phyloP scores from a whole-genome alignment of 53 echinoderm and acorn worm genomes.

The Paelopatides confundens region DNA sequence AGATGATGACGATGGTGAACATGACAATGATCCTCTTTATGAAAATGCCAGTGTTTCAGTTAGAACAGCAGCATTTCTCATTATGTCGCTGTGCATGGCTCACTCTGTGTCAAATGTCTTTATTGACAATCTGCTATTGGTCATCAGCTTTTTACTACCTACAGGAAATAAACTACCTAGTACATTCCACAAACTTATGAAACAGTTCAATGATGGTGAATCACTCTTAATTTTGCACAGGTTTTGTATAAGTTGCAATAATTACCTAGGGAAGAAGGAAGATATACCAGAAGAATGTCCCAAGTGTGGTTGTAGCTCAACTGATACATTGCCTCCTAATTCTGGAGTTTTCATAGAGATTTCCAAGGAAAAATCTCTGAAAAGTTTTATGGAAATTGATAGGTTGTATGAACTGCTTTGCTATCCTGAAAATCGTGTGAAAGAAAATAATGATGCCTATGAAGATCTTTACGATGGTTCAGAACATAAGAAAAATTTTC shows the following conservation, averaged over 20 bases:
- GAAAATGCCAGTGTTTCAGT: not conserved
- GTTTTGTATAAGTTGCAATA: not conserved
- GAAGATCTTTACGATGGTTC: not conserved
- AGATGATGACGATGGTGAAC: not conserved
- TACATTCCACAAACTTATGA: not conserved
- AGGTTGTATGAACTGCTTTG: not conserved
- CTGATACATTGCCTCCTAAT: no score
- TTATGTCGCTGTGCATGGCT: conserved; percentile 2
- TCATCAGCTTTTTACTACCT: conserved; percentile 2
- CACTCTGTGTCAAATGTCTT: not conserved
- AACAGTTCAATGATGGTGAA: not conserved
- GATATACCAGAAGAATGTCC: not conserved
- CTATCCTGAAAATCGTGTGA: not conserved
- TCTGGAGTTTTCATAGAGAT: not conserved
- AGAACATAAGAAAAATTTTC: not conserved
- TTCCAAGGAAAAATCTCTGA: not conserved
- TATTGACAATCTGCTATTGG: not conserved
- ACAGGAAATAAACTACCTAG: not conserved
- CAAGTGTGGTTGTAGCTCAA: not conserved
- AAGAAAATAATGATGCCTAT: not conserved
- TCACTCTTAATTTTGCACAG: not conserved
- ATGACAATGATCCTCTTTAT: not conserved
- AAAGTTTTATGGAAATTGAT: not conserved
- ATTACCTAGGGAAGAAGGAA: not conserved
- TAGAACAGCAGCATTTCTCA: not conserved